These are phyloP conservation scores for Eutrigla gurnardus DNA, from an alignment of 2,797 vertebrate genomes.

Conservation along the genomic window DNA sequence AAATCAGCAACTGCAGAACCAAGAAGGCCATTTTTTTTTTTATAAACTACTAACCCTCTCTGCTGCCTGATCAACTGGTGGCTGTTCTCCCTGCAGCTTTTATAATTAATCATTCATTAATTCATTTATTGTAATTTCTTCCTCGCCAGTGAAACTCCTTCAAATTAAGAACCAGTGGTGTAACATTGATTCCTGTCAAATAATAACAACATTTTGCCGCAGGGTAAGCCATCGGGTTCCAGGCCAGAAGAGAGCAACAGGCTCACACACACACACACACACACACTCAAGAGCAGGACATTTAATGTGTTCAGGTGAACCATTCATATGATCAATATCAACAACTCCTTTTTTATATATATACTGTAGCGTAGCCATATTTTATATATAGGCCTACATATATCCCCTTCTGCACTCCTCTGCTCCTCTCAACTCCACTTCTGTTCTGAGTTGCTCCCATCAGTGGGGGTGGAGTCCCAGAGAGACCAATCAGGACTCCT, in stretches of 20 bases:
- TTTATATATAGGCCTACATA: not conserved
- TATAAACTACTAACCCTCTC: slow-evolving; percentile 4
- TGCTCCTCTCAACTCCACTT: slow-evolving; percentile 52
- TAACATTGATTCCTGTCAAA: slow-evolving; percentile 33
- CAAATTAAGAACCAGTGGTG: slow-evolving; percentile 33
- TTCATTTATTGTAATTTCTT: slow-evolving; percentile 32
- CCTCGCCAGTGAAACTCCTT: slow-evolving; percentile 26
- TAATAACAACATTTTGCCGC: slow-evolving; percentile 21
- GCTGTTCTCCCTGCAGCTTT: slow-evolving; percentile 18
- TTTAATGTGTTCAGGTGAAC: slow-evolving; percentile 14
- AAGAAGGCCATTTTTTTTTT: not conserved
- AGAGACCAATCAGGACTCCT: slow-evolving; percentile 79
- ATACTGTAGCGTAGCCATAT: not conserved
- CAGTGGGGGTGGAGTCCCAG: slow-evolving; percentile 70
- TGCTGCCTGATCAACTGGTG: slow-evolving; percentile 28
- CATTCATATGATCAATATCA: slow-evolving; percentile 42
- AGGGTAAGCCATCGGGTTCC: slow-evolving; percentile 14
- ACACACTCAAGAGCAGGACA: not conserved
- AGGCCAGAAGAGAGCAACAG: slow-evolving; percentile 27
- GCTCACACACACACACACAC: not conserved
- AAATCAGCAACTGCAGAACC: slow-evolving; percentile 28
- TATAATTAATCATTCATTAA: slow-evolving; percentile 27
- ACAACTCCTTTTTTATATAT: slow-evolving; percentile 24
- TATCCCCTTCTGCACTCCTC: slow-evolving; percentile 21
- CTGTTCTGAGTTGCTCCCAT: slow-evolving; percentile 40